A percentile compares a stretch with the other conserved stretches of the same genome.
These are phyloP conservation scores for Wasmannia auropunctata DNA, from an alignment of 1,140 invertebrate species.

Conservation along the genomic window DNA sequence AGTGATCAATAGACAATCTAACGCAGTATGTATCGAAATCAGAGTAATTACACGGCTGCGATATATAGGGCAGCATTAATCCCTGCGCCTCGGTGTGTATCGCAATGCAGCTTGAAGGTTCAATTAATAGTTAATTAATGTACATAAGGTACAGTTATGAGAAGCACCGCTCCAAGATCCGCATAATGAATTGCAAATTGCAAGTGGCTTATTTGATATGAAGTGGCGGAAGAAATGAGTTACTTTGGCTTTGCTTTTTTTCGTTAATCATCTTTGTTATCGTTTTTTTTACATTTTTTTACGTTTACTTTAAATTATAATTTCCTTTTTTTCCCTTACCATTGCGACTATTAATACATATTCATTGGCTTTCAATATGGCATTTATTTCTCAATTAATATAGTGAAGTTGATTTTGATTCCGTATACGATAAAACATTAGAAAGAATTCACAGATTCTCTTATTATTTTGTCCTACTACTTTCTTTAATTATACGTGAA, in stretches of 20 bases:
- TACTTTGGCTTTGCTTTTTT: constrained; percentile 5
- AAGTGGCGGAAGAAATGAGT: not conserved
- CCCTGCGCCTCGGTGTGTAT: not conserved
- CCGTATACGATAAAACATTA: not conserved
- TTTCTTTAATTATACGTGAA: not conserved
- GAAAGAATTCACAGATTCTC: not conserved
- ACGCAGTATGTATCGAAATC: constrained; percentile 49
- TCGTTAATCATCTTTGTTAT: not conserved
- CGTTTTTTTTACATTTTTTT: not conserved
- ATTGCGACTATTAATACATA: not conserved
- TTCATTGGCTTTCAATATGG: not conserved
- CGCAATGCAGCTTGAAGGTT: constrained; percentile 36
- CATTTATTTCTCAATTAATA: not conserved
- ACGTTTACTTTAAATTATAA: not conserved
- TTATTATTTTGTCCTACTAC: not conserved
- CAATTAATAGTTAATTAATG: constrained; percentile 54
- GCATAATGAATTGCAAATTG: constrained; percentile 32
- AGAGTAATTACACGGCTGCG: constrained; percentile 49
- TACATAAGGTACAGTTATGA: constrained; percentile 4
- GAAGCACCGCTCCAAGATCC: not conserved
- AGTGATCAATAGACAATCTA: constrained; percentile 53
- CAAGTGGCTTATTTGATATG: not conserved
- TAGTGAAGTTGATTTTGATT: not conserved
- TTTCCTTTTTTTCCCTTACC: not conserved
- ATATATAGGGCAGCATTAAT: constrained; percentile 49